Conservation (phyloP, 2,888 invertebrate species). For the Lasioglossum calceatum region DNA sequence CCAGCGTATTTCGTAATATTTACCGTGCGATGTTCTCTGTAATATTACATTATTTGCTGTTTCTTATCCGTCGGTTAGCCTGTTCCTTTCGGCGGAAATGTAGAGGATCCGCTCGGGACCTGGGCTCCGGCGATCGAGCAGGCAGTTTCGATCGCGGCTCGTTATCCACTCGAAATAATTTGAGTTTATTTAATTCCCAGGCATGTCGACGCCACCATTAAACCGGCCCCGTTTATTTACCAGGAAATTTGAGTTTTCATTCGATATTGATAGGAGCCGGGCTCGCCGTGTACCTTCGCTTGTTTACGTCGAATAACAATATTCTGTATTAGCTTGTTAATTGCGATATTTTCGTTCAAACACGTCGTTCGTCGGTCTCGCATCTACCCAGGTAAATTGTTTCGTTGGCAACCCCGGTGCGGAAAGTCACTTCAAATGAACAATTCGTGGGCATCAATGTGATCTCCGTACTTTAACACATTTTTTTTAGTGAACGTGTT, state of each 20-base stretch:
- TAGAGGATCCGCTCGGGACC: background rate
- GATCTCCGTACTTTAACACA: background rate
- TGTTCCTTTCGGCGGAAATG: background rate
- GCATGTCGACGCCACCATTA: background rate
- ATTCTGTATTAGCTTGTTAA: constrained; percentile 51
- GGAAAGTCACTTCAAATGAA: background rate
- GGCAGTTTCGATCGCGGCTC: background rate
- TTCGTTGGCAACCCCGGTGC: constrained; percentile 14
- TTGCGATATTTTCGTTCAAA: constrained; percentile 20
- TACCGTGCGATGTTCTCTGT: background rate
- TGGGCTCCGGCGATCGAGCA: background rate
- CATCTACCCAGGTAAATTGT: constrained; percentile 37
- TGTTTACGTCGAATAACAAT: constrained; percentile 31
- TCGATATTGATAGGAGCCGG: constrained; percentile 1
- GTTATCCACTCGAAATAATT: constrained; percentile 23
- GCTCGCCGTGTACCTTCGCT: background rate
- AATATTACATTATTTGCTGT: background rate
- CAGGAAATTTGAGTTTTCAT: constrained; percentile 36
- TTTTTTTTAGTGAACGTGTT: background rate
- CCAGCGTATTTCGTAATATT: background rate
- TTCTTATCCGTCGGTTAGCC: background rate
- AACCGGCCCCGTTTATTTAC: constrained; percentile 5
- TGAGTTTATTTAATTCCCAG: constrained; percentile 28
- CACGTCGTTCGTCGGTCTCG: background rate
- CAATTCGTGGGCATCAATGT: background rate